Base-by-base conservation (phyloP, 2,888 invertebrate species). In the Microctonus brassicae region DNA sequence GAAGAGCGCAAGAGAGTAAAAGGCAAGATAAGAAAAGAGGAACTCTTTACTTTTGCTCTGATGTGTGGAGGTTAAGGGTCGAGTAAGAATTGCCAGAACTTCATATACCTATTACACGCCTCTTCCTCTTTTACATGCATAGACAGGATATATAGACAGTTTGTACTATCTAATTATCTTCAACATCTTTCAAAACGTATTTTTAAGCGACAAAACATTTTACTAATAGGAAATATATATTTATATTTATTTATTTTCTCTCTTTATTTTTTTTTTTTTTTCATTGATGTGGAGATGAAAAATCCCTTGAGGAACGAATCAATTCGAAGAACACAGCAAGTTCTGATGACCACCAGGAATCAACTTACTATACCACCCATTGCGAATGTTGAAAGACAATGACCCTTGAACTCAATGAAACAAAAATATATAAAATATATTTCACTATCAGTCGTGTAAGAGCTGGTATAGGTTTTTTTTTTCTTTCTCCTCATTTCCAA, bases 61-160 rank as follows among this genome's bases (percentile, higher is more conserved):
- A 29, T 29, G 33, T 77, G 74, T 72, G 69, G 76, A 80, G 84
- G 83, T 84, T 82, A 79, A 71, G 81, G 84, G 82, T 84, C 83
- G 79, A 80, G 80, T 82, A 83, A 81, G 84, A 83, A 84, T 80
- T 77, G 7, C 13, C 33, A 47, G 17, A 17, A 17, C 29, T 20
- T 29, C n/a, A 24, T 24, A 13, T n/a, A 13, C 29, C 58, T 58
- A 84, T 84, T 84, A 83, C 81, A 84, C 79, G 82, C 76, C 53
- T 73, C 72, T 74, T 70, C 73, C 76, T 53, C 78, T 69, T 69
- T 75, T 72, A n/a, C n/a, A n/a, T 75, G 71, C 13, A 26, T n/a
- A 57, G 11, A 55, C 39, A 39, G 39, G n/a, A 39, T 39, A n/a
- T 47, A 57, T 29, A 22, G 13, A 29, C 57, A 24, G 26, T n/a